A percentile compares a stretch with the other conserved stretches of the same genome.
Conservation (phyloP, 2,113 vertebrate species). For the Hippocampus abdominalis region DNA sequence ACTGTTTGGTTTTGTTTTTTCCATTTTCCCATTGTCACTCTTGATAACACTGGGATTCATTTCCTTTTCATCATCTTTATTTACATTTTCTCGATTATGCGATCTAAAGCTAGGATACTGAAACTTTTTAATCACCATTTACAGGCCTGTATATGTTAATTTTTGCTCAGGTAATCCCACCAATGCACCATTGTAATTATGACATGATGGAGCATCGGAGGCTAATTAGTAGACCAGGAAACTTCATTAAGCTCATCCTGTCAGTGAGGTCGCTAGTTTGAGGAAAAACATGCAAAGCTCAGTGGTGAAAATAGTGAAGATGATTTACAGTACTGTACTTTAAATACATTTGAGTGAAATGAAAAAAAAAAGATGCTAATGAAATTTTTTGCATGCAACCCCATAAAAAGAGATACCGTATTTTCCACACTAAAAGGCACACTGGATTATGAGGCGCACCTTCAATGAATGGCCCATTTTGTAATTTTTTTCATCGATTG, state of each 20-base stretch:
- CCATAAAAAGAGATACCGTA: too few species aligned
- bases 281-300: too few species aligned
- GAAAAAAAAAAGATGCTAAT: too few species aligned
- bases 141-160: neutral
- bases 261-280: neutral
- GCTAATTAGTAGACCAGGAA: conserved; percentile 60
- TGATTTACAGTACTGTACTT: too few species aligned
- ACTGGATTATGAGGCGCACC: too few species aligned
- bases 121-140: neutral
- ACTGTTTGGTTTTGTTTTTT: neutral
- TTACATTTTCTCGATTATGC: neutral
- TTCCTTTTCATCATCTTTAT: conserved; percentile 5
- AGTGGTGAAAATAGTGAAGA: too few species aligned
- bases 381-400: too few species aligned
- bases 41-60: conserved; percentile 1
- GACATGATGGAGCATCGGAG: conserved; percentile 40
- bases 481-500: too few species aligned
- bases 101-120: neutral
- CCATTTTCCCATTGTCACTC: neutral
- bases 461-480: too few species aligned
- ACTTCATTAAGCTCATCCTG: conserved; percentile 60
- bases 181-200: conserved; percentile 51
- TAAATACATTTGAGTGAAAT: too few species aligned
- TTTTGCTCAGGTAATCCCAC: conserved; percentile 20
- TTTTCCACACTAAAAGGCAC: too few species aligned